Evolutionary conservation across 2,888 invertebrate genomes (phyloP).

Genomic region (Ypsolopha sequella): DNA sequence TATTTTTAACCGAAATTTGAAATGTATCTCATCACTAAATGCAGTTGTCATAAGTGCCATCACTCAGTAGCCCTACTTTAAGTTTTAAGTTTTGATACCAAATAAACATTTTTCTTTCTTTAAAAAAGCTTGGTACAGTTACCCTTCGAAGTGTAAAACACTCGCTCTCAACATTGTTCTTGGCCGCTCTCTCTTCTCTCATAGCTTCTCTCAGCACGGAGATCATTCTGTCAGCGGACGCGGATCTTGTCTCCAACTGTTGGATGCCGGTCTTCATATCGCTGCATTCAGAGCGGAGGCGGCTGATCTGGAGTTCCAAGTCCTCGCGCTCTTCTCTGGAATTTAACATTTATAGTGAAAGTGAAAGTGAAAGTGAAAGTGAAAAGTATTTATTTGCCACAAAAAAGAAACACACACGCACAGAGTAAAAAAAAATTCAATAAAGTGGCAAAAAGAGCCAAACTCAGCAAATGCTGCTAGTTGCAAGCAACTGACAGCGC

Average conservation of each 20-base stretch:
- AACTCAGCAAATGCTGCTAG: too few species aligned
- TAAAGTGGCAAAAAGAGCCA: too few species aligned
- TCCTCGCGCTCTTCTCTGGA: conserved; percentile 44
- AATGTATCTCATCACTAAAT: too few species aligned
- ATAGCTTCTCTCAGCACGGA: conserved; percentile 44
- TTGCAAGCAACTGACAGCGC: too few species aligned
- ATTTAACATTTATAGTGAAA: background rate
- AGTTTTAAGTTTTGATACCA: too few species aligned
- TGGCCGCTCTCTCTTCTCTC: conserved; percentile 38
- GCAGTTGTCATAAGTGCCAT: too few species aligned
- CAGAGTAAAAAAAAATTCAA: too few species aligned
- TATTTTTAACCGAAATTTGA: too few species aligned
- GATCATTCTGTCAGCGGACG: conserved; percentile 37
- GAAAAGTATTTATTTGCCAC: too few species aligned
- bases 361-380: too few species aligned
- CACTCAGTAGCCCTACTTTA: too few species aligned
- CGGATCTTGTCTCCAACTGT: conserved; percentile 30
- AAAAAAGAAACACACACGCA: too few species aligned
- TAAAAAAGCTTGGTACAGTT: background rate
- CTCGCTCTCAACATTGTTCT: conserved; percentile 35
- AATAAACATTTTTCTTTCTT: background rate
- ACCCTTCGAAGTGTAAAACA: conserved; percentile 33
- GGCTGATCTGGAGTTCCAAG: conserved; percentile 25
- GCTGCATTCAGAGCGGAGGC: conserved; percentile 28
- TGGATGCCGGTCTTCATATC: conserved; percentile 27